Evolutionary conservation across 2,888 invertebrate genomes (phyloP), one percentile per base, ranked within the genome.

Genomic region (Synergus umbraculus): DNA sequence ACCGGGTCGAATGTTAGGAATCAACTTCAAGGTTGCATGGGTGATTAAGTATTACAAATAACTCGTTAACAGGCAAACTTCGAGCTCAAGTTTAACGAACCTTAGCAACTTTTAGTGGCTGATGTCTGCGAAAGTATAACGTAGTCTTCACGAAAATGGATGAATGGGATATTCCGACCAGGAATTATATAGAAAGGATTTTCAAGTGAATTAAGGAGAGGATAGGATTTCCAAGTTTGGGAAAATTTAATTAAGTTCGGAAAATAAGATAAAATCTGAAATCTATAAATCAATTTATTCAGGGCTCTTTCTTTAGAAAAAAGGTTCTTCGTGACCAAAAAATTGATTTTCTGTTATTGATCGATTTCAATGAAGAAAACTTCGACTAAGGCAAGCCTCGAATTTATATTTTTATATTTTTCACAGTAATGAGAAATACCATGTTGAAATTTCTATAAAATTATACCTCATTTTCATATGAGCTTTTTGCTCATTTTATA

Each of bases 31-130:
- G 84, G 77, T 83, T 83, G 82, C 83, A 81, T 80, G 81, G 69
- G 81, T 79, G 85, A 86, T 85, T 85, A 85, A 86, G 85, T 83
- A 85, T 84, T 85, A 82, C 83, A 82, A 83, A 83, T 83, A 82
- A 81, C 82, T 81, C 82, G 78, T 83, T 82, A 82, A 82, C 81
- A 81, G 79, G 77, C 77, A 80, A 81, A 77, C 80, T 79, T 79
- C 43, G 79, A 76, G 76, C 81, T 76, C 78, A 80, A 81, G 82
- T 83, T 81, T 58, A 80, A 81, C 76, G 78, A 80, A 81, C 37
- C 54, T 73, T 73, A 29, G 73, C 10, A 76, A 65, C 76, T 73
- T 63, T 63, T 63, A 58, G 41, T 41, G 54, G 77, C 67, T 82
- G 67, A 77, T 80, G 77, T 77, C 78, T 80, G 77, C 77, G 49